Evolutionary conservation across 2,113 vertebrate species (phyloP).

Genomic region (Grammatotria lemairii): DNA sequence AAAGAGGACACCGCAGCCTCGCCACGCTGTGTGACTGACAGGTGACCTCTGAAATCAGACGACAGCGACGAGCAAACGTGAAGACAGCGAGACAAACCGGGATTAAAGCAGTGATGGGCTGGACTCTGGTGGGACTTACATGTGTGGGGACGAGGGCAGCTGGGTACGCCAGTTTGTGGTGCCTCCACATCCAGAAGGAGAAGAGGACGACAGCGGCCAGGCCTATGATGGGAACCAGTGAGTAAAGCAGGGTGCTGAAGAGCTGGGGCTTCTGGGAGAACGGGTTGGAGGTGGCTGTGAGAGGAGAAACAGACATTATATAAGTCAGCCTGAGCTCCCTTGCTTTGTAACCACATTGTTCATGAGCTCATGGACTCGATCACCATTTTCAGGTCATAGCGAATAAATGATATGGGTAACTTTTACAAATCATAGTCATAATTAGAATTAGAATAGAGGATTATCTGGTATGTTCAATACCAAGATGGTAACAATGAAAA

Average conservation of each 20-base stretch:
- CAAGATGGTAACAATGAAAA: neutral
- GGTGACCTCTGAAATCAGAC: neutral
- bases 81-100: neutral
- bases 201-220: slow-evolving; percentile 89
- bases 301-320: neutral
- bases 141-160: slow-evolving; percentile 96
- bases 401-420: neutral
- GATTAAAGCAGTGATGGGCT: neutral
- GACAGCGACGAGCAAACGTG: neutral
- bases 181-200: slow-evolving; percentile 97
- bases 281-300: slow-evolving; percentile 89
- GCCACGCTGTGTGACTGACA: neutral
- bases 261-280: slow-evolving; percentile 85
- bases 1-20: slow-evolving; percentile 7
- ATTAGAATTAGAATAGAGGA: neutral
- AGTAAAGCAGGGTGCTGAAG: slow-evolving; percentile 92
- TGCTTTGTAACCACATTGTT: neutral
- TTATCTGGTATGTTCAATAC: neutral
- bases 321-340: neutral
- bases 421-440: neutral
- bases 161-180: slow-evolving; percentile 97
- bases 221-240: slow-evolving; percentile 91
- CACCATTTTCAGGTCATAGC: neutral
- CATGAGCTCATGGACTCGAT: neutral
- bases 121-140: slow-evolving; percentile 69